phyloP scores from a whole-genome alignment of 2,113 vertebrate genomes.

The Parotia lawesii region DNA sequence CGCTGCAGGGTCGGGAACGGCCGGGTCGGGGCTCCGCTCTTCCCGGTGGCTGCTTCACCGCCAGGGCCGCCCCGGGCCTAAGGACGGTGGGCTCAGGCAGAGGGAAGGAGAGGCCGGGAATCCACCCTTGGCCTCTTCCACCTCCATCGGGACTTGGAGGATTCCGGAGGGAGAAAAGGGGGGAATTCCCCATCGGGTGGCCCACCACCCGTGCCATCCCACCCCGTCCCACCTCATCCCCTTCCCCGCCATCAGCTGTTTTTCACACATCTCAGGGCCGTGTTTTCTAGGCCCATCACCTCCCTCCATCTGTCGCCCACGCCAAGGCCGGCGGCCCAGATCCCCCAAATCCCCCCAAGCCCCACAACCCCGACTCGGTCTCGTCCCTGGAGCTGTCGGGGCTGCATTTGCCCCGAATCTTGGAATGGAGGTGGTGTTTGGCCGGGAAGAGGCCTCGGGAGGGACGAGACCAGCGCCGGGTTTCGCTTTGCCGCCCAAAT shows the following conservation, averaged over 20 bases:
- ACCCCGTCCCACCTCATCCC: not conserved
- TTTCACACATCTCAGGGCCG: not conserved
- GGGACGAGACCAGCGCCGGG: not conserved
- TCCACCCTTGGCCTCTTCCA: not conserved
- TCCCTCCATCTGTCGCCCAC: not conserved
- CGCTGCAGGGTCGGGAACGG: not conserved
- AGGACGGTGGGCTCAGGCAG: not conserved
- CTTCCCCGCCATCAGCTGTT: not conserved
- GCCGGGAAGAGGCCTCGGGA: not conserved
- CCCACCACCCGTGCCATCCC: rapidly evolving
- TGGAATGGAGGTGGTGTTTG: not conserved
- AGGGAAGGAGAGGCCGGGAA: not conserved
- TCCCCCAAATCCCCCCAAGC: rapidly evolving
- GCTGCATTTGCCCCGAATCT: not conserved
- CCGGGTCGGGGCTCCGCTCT: not conserved
- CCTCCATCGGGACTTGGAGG: not conserved
- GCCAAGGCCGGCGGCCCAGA: not conserved
- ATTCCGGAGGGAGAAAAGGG: not conserved
- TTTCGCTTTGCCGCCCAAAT: not conserved
- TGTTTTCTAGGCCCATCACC: not conserved
- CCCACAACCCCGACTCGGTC: not conserved
- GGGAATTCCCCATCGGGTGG: not conserved
- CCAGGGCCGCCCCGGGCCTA: not conserved
- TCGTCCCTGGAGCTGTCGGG: not conserved
- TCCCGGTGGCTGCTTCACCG: not conserved